Percentiles rank a stretch among this genome's conserved stretches.
Evolutionary conservation across 2,888 invertebrate species (phyloP).

Genomic region (Escarpia spicata): DNA sequence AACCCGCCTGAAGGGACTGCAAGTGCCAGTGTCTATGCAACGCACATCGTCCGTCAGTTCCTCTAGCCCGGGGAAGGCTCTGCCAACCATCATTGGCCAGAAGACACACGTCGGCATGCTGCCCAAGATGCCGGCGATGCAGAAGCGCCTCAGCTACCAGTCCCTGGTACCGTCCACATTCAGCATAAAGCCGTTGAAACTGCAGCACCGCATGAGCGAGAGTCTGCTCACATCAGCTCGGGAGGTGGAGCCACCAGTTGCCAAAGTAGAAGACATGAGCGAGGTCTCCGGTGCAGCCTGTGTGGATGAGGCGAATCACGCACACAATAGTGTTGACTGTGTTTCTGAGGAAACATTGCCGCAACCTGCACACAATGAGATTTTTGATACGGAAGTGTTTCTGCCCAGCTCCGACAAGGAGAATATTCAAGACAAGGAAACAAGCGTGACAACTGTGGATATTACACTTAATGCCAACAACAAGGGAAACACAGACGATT

Average conservation of each 20-base stretch:
- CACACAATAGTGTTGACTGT: neutral
- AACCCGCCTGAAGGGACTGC: neutral
- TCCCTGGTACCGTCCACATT: neutral
- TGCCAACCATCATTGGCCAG: slow-evolving; percentile 2
- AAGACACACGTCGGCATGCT: neutral
- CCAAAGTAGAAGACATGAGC: neutral
- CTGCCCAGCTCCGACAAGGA: neutral
- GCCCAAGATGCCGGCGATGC: neutral
- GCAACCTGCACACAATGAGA: neutral
- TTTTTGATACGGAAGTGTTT: neutral
- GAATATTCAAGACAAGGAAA: neutral
- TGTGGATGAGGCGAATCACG: neutral
- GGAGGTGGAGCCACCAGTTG: neutral
- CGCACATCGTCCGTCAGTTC: neutral
- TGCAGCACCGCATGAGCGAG: neutral
- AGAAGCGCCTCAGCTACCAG: neutral
- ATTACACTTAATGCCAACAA: neutral
- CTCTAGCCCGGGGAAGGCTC: neutral
- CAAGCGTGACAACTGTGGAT: neutral
- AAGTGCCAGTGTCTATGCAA: neutral
- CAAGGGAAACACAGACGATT: neutral
- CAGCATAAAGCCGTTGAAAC: neutral
- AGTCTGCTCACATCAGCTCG: neutral
- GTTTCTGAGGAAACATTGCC: neutral
- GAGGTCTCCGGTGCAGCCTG: neutral